Conservation (phyloP, 1,140 invertebrate species). For the Oncopeltus fasciatus region DNA sequence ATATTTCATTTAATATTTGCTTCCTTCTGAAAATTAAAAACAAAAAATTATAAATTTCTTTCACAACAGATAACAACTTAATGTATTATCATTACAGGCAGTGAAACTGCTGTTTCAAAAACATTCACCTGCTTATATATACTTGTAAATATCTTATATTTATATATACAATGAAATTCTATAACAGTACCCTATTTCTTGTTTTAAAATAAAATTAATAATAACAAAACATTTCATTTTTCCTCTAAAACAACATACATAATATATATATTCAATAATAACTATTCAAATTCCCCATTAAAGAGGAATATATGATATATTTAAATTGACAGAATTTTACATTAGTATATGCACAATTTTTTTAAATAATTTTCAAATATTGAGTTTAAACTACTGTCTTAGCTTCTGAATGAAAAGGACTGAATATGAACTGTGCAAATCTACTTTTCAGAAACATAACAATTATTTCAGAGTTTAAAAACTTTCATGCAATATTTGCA, state of each 20-base stretch:
- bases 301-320: slow-evolving; percentile 9
- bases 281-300: not conserved
- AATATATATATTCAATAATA: not conserved
- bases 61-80: not conserved
- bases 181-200: not conserved
- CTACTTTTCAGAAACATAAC: not conserved
- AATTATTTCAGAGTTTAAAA: too few relatives aligned
- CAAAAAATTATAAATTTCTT: not conserved
- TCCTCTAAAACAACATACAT: slow-evolving; percentile 7
- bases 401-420: not conserved
- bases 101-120: not conserved
- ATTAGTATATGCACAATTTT: not conserved
- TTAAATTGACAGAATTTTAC: slow-evolving; percentile 11
- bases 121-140: slow-evolving; percentile 1
- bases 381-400: slow-evolving; percentile 3
- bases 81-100: slow-evolving; percentile 8
- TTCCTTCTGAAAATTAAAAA: not conserved
- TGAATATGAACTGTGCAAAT: slow-evolving; percentile 8
- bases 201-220: not conserved
- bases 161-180: slow-evolving; percentile 8
- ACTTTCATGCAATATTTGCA: too few relatives aligned
- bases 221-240: not conserved
- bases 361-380: not conserved
- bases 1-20: not conserved
- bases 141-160: too few relatives aligned